Evolutionary conservation across 2,113 vertebrate species (phyloP).

Genomic region (Microtus richardsoni): DNA sequence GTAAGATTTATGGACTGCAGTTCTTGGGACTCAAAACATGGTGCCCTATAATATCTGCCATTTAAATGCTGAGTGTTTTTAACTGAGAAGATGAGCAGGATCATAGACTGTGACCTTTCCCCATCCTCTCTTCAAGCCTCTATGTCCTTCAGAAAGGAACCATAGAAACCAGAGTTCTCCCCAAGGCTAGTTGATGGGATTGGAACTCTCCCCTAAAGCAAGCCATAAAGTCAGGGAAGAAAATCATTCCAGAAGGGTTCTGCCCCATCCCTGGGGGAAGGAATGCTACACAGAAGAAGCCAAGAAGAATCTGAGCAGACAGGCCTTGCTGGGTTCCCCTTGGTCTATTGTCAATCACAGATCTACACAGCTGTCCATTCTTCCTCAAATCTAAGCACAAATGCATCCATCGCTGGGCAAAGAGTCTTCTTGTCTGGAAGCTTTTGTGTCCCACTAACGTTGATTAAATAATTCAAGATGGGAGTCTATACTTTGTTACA

Average conservation of each 20-base stretch:
- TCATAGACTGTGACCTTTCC: neutral
- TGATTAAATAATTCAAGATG: neutral
- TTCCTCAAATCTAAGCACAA: neutral
- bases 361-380: neutral
- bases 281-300: neutral
- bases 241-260: conserved; percentile 32
- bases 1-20: neutral
- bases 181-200: neutral
- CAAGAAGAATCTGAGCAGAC: conserved; percentile 40
- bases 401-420: neutral
- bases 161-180: neutral
- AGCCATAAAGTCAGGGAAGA: conserved; percentile 29
- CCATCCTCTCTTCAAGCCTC: neutral
- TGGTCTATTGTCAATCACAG: neutral
- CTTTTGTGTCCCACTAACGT: neutral
- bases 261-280: conserved; percentile 15
- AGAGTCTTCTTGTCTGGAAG: neutral
- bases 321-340: neutral
- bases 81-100: neutral
- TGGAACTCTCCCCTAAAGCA: conserved; percentile 40
- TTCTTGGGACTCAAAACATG: neutral
- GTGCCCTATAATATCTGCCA: neutral
- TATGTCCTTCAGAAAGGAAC: neutral
- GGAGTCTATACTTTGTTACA: neutral
- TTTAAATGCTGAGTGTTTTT: neutral